Evolutionary conservation across 2,797 vertebrate species (phyloP).

Genomic region (Harpagifer antarcticus): DNA sequence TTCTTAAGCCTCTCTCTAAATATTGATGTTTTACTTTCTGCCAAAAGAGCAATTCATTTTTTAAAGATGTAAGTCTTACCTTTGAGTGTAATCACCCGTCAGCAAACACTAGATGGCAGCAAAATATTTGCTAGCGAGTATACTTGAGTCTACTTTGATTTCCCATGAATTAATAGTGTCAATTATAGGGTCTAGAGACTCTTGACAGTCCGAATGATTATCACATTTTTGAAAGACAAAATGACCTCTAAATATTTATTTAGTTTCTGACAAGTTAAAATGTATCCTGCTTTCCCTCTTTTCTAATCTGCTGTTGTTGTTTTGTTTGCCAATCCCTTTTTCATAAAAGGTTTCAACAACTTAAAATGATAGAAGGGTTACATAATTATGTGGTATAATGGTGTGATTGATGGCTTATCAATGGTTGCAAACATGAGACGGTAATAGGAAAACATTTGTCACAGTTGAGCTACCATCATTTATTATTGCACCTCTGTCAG

Average conservation of each 20-base stretch:
- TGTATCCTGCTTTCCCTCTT: not conserved
- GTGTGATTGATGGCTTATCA: not conserved
- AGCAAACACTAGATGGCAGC: slow-evolving; percentile 75
- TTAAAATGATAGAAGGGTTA: not conserved
- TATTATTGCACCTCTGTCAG: not conserved
- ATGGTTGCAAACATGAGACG: not conserved
- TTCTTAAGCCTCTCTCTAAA: too few relatives aligned
- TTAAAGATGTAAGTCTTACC: not conserved
- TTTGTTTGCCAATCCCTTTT: not conserved
- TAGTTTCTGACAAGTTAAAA: not conserved
- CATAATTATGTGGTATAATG: not conserved
- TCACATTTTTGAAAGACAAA: not conserved
- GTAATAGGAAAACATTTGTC: not conserved
- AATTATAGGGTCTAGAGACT: not conserved
- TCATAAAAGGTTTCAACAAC: too few relatives aligned
- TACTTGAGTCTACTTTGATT: not conserved
- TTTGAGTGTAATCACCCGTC: rapidly evolving
- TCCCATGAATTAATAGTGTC: not conserved
- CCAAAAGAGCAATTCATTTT: too few relatives aligned
- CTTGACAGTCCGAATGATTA: not conserved
- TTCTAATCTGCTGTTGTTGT: not conserved
- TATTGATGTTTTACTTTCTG: too few relatives aligned
- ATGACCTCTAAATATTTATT: not conserved
- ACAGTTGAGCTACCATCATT: slow-evolving; percentile 9
- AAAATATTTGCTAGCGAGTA: slow-evolving; percentile 19